phyloP scores from a whole-genome alignment of 2,888 invertebrate species.

The Leucophenga montana region DNA sequence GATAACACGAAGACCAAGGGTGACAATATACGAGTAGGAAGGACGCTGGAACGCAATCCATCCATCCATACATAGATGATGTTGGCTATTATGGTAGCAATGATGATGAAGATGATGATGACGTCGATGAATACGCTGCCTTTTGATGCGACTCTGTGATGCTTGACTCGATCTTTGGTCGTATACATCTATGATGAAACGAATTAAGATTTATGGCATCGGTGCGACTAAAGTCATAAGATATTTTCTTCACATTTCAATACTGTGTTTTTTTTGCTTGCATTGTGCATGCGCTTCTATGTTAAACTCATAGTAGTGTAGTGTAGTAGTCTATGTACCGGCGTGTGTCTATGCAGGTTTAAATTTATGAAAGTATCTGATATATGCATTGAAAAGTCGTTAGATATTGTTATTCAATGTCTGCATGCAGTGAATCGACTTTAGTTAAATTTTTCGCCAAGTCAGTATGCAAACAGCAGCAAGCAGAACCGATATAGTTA shows the following conservation, averaged over 20 bases:
- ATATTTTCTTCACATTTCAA: slow-evolving; percentile 4
- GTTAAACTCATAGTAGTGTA: neutral
- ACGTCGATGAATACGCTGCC: neutral
- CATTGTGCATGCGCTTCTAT: neutral
- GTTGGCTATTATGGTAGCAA: slow-evolving; percentile 27
- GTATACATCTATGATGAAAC: slow-evolving; percentile 37
- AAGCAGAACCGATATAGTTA: no score
- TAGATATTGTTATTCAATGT: neutral
- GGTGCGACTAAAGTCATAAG: slow-evolving; percentile 35
- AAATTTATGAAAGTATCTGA: neutral
- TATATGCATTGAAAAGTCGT: neutral
- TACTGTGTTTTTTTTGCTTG: neutral
- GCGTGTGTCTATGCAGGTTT: neutral
- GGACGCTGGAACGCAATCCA: no score
- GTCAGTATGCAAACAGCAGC: neutral
- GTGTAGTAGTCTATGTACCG: no score
- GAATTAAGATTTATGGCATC: slow-evolving; percentile 58
- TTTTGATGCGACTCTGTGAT: neutral
- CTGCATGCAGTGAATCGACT: neutral
- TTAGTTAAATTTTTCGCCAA: neutral
- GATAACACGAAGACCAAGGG: no score
- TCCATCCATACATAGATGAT: slow-evolving; percentile 30
- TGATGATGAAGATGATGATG: slow-evolving; percentile 40
- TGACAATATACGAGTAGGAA: no score
- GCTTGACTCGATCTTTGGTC: slow-evolving; percentile 13